These are phyloP conservation scores for Nomada flava DNA, from an alignment of 2,888 invertebrate species.

Conservation along the genomic window DNA sequence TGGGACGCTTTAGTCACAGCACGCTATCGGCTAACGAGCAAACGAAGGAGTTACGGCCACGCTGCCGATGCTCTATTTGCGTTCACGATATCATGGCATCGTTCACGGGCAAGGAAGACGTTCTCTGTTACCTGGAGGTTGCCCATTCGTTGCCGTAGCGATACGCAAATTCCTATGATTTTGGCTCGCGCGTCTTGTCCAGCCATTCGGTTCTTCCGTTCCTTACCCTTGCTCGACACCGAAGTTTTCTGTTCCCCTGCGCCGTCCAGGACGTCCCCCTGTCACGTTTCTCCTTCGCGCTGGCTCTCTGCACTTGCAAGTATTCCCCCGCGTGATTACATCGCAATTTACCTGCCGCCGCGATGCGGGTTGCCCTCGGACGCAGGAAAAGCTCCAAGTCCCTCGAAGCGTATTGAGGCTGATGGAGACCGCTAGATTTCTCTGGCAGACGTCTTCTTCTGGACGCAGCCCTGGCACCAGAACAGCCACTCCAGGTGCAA, in stretches of 20 bases:
- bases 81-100: constrained; percentile 74
- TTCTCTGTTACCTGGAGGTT: constrained; percentile 71
- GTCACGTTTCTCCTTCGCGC: constrained; percentile 52
- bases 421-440: background rate
- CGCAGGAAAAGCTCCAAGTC: background rate
- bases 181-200: constrained; percentile 46
- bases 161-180: constrained; percentile 72
- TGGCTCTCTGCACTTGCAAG: constrained; percentile 44
- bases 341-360: constrained; percentile 62
- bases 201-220: constrained; percentile 33
- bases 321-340: constrained; percentile 63
- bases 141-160: constrained; percentile 66
- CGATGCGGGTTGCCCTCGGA: constrained; percentile 38
- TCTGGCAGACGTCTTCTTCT: background rate
- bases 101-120: constrained; percentile 71
- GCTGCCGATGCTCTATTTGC: constrained; percentile 70
- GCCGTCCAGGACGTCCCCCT: constrained; percentile 19
- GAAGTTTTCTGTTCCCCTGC: constrained; percentile 45
- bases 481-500: constrained; percentile 39
- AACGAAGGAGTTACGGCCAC: constrained; percentile 63
- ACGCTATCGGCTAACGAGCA: constrained; percentile 74
- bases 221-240: constrained; percentile 36
- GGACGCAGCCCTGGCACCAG: background rate
- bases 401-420: constrained; percentile 25
- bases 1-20: constrained; percentile 65